Base-by-base conservation (phyloP, 2,797 vertebrate genomes). In the Poeciliopsis gracilis region DNA sequence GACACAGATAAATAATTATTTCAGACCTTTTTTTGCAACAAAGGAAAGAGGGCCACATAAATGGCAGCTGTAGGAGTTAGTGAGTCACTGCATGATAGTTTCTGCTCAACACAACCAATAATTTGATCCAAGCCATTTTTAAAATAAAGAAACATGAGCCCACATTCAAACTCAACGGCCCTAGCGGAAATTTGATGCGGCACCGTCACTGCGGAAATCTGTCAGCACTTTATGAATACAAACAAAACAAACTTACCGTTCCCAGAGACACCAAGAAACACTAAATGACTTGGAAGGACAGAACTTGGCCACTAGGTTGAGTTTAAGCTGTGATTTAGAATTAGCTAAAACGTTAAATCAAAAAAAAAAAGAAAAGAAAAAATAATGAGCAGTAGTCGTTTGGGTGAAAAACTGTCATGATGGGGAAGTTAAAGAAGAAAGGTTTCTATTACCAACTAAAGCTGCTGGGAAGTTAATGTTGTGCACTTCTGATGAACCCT, bases 41-140 rank as follows among this genome's bases (percentile, higher is more conserved):
- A n/a, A n/a, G 67, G 41, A 70, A 45, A 43, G 67, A 45, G 38
- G 67, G 13, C 67, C 67, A 70, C 41, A n/a, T 16, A 70, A 45
- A 70, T 70, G 38, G 67, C 67, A 70, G 67, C 67, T 70, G 67
- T 70, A 70, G 67, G 67, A 70, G 67, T 70, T 7, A 70, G 41
- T n/a, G 67, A 70, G 23, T 70, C 67, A 70, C 63, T 12, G 36
- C 12, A 2, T 67, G 63, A 67, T 69, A 41, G 25, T 45, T 70
- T 28, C 41, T 15, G 67, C 41, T 70, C 5, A 70, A 45, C 41
- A 7, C 12, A 70, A 70, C 67, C 13, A 3, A 45, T 70, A n/a
- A 70, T n/a, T 45, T 13, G 43, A n/a, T 70, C 12, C n/a, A 15
- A 28, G 41, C 41, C 41, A 45, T 70, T 45, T 36, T 45, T 15